phyloP scores from a whole-genome alignment of 2,113 vertebrate species.

The Callipepla squamata region DNA sequence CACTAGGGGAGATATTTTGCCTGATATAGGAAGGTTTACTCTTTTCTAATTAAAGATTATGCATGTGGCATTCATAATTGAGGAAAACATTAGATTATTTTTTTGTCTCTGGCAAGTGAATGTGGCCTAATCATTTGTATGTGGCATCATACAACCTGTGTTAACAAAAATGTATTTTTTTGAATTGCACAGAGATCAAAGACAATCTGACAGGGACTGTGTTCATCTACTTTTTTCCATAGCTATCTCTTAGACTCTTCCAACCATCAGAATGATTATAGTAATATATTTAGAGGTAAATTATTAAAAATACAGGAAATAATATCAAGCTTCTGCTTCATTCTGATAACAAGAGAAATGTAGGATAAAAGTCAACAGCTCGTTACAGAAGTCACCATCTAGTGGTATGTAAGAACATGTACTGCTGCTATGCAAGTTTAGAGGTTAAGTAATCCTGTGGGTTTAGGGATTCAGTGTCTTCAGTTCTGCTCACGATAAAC shows the following conservation, averaged over 20 bases:
- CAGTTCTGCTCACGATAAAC: not conserved
- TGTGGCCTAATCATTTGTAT: not conserved
- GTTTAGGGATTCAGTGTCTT: not conserved
- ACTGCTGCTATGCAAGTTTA: not conserved
- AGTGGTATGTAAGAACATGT: conserved; percentile 8
- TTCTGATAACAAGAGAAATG: not conserved
- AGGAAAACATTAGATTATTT: not conserved
- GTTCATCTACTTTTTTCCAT: not conserved
- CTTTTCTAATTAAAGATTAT: not conserved
- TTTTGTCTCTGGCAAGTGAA: conserved; percentile 11
- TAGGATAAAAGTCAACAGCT: not conserved
- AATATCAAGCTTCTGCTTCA: not conserved
- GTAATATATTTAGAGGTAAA: not conserved
- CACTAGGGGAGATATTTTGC: not conserved
- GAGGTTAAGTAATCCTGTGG: not conserved
- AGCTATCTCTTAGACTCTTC: not conserved
- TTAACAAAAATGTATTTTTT: not conserved
- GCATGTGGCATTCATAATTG: not conserved
- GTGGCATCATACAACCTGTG: not conserved
- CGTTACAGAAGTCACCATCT: conserved; percentile 50
- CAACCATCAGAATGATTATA: not conserved
- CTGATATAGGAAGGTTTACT: not conserved
- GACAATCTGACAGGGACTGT: not conserved
- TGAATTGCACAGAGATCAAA: not conserved
- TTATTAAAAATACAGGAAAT: not conserved